Percentiles rank a stretch among this genome's conserved stretches.
phyloP scores from a whole-genome alignment of 2,797 vertebrate genomes.

The Ptychadena robeensis region DNA sequence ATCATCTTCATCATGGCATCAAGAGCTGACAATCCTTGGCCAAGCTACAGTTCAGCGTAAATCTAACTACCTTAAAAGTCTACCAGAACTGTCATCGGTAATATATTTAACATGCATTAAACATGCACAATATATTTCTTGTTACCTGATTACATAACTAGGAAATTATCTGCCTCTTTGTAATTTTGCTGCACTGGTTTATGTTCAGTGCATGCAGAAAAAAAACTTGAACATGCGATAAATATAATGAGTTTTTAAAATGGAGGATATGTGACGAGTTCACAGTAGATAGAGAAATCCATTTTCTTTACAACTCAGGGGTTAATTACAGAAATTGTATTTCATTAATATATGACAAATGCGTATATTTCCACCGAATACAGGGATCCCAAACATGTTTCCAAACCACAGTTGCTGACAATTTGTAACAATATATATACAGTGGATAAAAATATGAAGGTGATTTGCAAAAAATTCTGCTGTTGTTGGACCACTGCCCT shows the following conservation, averaged over 20 bases:
- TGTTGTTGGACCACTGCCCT: too few relatives aligned
- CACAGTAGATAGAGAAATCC: conserved; percentile 17
- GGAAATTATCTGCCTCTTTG: background rate
- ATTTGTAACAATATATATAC: conserved; percentile 29
- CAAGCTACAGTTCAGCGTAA: background rate
- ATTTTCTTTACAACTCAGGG: conserved; percentile 34
- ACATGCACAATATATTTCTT: background rate
- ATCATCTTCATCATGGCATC: too few relatives aligned
- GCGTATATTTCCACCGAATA: conserved; percentile 30
- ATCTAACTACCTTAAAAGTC: background rate
- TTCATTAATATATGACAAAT: conserved; percentile 46
- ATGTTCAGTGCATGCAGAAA: background rate
- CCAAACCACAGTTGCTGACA: background rate
- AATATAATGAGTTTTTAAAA: conserved; percentile 39
- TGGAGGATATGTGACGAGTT: conserved; percentile 22
- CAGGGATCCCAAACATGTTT: conserved; percentile 7
- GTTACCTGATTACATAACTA: too few relatives aligned
- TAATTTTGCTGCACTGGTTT: background rate
- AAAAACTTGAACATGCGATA: conserved; percentile 23
- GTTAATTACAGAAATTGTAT: conserved; percentile 49
- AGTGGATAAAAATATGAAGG: conserved; percentile 7
- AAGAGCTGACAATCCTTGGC: background rate
- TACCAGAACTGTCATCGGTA: background rate
- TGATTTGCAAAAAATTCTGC: background rate
- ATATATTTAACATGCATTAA: background rate